Percentiles rank a stretch among this genome's conserved stretches.
Evolutionary conservation across 2,113 vertebrate species (phyloP).

Genomic region (Cyanoliseus patagonus): DNA sequence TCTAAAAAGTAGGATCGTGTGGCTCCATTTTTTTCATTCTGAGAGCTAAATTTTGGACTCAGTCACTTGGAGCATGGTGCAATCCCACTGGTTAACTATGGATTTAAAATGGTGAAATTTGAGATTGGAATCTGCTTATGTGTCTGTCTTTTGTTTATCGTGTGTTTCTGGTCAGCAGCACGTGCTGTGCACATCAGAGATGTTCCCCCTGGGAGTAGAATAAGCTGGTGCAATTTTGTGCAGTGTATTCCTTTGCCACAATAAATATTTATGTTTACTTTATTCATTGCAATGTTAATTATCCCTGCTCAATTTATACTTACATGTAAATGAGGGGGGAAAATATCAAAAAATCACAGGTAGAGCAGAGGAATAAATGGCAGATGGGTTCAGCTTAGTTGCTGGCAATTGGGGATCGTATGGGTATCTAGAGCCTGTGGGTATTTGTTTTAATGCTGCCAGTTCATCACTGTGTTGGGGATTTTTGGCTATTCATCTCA

Average conservation of each 20-base stretch:
- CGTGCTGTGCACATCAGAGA: background rate
- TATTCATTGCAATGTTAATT: background rate
- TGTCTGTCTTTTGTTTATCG: background rate
- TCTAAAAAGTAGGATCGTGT: background rate
- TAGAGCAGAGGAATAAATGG: background rate
- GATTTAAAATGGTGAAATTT: background rate
- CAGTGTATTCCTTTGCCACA: background rate
- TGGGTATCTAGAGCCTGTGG: background rate
- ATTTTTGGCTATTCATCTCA: background rate
- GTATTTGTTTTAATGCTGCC: background rate
- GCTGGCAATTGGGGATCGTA: background rate
- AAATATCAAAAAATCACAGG: background rate
- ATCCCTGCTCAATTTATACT: background rate
- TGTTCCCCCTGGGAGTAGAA: background rate
- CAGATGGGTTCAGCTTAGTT: background rate
- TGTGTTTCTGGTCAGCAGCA: background rate
- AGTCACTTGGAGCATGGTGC: fast-evolving
- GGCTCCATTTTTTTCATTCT: background rate
- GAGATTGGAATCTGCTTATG: background rate
- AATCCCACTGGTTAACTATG: background rate
- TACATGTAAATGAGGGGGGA: background rate
- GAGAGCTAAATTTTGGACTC: background rate
- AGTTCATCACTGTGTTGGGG: background rate
- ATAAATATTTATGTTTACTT: background rate
- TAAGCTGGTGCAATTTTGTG: background rate